A percentile compares a stretch with the other conserved stretches of the same genome.
These are phyloP conservation scores for Drosophila helvetica DNA, from an alignment of 2,888 invertebrate genomes.

Conservation along the genomic window DNA sequence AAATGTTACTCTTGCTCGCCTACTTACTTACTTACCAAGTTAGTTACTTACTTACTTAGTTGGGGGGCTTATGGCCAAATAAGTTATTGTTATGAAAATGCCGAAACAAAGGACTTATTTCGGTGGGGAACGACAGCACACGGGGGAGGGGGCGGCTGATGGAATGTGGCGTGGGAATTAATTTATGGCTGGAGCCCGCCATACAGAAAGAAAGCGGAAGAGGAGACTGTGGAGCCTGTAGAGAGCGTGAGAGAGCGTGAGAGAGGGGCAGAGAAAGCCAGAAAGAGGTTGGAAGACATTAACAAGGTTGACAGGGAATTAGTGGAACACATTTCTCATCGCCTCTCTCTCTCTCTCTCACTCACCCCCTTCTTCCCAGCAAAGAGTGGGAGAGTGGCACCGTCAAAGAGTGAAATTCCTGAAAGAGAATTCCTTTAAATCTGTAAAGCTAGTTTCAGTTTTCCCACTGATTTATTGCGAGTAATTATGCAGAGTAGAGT, in stretches of 20 bases:
- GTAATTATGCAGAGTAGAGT: not conserved
- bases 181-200: conserved; percentile 26
- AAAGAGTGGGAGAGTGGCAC: not conserved
- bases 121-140: too few relatives aligned
- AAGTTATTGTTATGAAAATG: conserved; percentile 45
- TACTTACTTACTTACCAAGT: conserved; percentile 48
- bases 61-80: conserved; percentile 35
- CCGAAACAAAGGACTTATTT: conserved; percentile 17
- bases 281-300: conserved; percentile 28
- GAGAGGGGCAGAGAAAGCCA: not conserved
- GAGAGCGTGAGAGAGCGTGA: not conserved
- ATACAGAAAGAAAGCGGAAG: conserved; percentile 1
- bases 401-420: not conserved
- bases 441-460: not conserved
- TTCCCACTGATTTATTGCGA: not conserved
- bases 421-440: not conserved
- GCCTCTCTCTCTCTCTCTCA: not conserved
- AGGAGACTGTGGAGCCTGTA: conserved; percentile 9
- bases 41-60: conserved; percentile 41
- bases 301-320: conserved; percentile 46
- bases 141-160: not conserved
- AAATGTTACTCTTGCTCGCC: conserved; percentile 50
- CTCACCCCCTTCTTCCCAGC: not conserved
- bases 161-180: conserved; percentile 42
- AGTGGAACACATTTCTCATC: conserved; percentile 40